Evolutionary conservation across 2,797 vertebrate genomes (phyloP).

Genomic region (Otolemur crassicaudatus): DNA sequence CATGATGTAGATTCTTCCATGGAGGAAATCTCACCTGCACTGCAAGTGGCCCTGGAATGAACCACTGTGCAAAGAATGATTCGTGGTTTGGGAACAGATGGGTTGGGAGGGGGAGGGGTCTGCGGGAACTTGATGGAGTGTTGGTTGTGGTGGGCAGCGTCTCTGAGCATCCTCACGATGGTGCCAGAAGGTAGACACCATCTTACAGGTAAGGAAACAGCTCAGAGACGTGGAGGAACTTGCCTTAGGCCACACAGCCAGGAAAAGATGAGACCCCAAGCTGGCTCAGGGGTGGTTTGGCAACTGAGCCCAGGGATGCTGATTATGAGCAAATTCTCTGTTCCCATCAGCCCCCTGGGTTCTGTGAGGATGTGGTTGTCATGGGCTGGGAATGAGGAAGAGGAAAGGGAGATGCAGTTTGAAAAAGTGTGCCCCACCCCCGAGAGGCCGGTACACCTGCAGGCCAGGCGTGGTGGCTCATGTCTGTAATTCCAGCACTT

Average conservation of each 20-base stretch:
- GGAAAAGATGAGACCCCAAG: neutral
- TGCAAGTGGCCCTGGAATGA: neutral
- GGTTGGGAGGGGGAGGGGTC: neutral
- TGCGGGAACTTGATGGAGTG: fast-evolving
- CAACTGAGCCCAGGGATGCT: neutral
- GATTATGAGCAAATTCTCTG: neutral
- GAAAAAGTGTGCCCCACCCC: neutral
- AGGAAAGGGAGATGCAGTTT: neutral
- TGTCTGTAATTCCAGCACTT: neutral
- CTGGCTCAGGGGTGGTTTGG: neutral
- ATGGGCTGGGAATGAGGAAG: neutral
- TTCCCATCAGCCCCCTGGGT: neutral
- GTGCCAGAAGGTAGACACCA: neutral
- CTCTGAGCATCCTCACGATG: neutral
- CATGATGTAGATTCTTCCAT: fast-evolving
- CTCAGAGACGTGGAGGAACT: neutral
- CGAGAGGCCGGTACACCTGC: neutral
- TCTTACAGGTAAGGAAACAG: neutral
- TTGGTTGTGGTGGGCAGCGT: too few relatives aligned
- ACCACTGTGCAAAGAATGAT: fast-evolving
- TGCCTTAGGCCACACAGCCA: neutral
- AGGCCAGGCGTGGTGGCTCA: neutral
- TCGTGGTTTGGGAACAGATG: neutral
- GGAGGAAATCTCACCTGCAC: neutral
- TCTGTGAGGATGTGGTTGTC: neutral